Percentiles rank a stretch among this genome's conserved stretches.
Conservation (phyloP, 1,140 invertebrate genomes). For the Drosophila melanogaster region Release_6_plus_ISO1_MT NT_037436.4:20923001-20923500, state of each 20-base stretch:
- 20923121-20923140: conserved; percentile 13
- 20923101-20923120: not conserved
- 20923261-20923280: conserved; percentile 50
- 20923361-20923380: not conserved
- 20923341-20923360: not conserved
- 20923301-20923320: conserved; percentile 16
- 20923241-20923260: conserved; percentile 74
- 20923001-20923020: conserved; percentile 56
- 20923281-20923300: not conserved
- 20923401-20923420: too few relatives aligned
- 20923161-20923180: conserved; percentile 69
- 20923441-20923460: not conserved
- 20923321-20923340: too few relatives aligned
- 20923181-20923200: conserved; percentile 72
- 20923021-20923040: conserved; percentile 63
- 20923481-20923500: conserved; percentile 20
- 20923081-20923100: not conserved
- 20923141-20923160: conserved; percentile 64
- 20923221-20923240: conserved; percentile 70
- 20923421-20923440: too few relatives aligned
- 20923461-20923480: not conserved
- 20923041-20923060: conserved; percentile 56
- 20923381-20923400: too few relatives aligned
- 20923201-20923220: conserved; percentile 62
- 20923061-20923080: conserved; percentile 42